Evolutionary conservation across 2,888 invertebrate genomes (phyloP).

Genomic region (Drosophila setosimentum): DNA sequence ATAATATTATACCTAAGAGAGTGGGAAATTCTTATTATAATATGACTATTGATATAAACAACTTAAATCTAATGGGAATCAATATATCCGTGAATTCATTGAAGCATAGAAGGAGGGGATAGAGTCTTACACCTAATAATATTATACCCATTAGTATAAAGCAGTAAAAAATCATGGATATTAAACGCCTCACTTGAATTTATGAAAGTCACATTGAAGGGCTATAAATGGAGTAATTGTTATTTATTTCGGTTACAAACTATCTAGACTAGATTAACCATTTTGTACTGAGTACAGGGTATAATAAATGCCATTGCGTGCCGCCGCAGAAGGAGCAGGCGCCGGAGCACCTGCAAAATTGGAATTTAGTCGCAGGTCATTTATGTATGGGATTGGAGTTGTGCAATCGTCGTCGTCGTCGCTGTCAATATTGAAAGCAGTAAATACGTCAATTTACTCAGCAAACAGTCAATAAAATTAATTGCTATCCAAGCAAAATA

Average conservation of each 20-base stretch:
- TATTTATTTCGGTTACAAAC: slow-evolving; percentile 1
- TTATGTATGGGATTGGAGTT: slow-evolving; percentile 9
- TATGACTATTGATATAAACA: neutral
- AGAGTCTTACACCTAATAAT: neutral
- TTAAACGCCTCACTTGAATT: neutral
- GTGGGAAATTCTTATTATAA: too few species aligned
- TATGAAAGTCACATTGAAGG: neutral
- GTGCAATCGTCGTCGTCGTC: slow-evolving; percentile 27
- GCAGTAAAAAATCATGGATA: neutral
- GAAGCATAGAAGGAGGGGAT: neutral
- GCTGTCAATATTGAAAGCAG: slow-evolving; percentile 35
- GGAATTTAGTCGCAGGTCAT: slow-evolving; percentile 1
- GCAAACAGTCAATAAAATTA: slow-evolving; percentile 43
- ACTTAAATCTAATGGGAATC: neutral
- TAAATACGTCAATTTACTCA: slow-evolving; percentile 63
- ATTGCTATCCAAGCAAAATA: slow-evolving; percentile 11
- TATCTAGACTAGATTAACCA: neutral
- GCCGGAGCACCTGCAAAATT: neutral
- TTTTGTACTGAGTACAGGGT: slow-evolving; percentile 10
- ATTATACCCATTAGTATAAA: neutral
- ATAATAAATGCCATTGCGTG: slow-evolving; percentile 67
- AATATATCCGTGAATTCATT: neutral
- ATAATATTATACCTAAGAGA: too few species aligned
- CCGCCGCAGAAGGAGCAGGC: slow-evolving; percentile 26
- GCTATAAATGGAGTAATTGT: neutral